Conservation (phyloP, 2,888 invertebrate species). For the Agrotis segetum region DNA sequence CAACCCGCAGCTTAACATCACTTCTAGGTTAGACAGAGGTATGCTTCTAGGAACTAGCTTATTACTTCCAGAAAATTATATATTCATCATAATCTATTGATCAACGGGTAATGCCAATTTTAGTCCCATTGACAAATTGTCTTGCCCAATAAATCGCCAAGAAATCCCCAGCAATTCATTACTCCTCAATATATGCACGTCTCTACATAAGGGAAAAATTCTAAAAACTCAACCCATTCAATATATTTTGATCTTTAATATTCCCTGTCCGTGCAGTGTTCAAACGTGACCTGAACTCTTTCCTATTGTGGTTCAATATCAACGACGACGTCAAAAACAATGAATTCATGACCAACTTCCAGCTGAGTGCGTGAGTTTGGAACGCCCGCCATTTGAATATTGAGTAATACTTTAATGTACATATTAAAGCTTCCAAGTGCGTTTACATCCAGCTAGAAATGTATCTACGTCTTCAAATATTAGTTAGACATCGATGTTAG, state of each 20-base stretch:
- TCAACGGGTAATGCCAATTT: not conserved
- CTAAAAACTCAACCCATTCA: slow-evolving; percentile 84
- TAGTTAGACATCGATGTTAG: slow-evolving; percentile 62
- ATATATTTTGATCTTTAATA: slow-evolving; percentile 82
- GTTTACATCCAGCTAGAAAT: slow-evolving; percentile 44
- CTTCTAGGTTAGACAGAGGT: too few relatives aligned
- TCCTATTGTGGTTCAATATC: slow-evolving; percentile 88
- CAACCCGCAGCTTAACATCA: not conserved
- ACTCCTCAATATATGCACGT: slow-evolving; percentile 65
- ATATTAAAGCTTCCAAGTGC: slow-evolving; percentile 57
- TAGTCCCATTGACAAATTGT: slow-evolving; percentile 12
- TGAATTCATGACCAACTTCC: slow-evolving; percentile 88
- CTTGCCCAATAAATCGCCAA: slow-evolving; percentile 40
- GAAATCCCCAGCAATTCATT: slow-evolving; percentile 55
- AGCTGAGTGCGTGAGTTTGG: slow-evolving; percentile 79
- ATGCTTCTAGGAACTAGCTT: too few relatives aligned
- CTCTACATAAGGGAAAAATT: slow-evolving; percentile 78
- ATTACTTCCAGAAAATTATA: too few relatives aligned
- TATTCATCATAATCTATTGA: too few relatives aligned
- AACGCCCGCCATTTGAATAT: slow-evolving; percentile 79
- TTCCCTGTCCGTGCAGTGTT: slow-evolving; percentile 80
- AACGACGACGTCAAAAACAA: slow-evolving; percentile 87
- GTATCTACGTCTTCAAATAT: slow-evolving; percentile 57
- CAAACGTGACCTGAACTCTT: slow-evolving; percentile 89
- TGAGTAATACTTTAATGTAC: slow-evolving; percentile 77